phyloP scores from a whole-genome alignment of 2,113 vertebrate genomes.

The Ahaetulla prasina region DNA sequence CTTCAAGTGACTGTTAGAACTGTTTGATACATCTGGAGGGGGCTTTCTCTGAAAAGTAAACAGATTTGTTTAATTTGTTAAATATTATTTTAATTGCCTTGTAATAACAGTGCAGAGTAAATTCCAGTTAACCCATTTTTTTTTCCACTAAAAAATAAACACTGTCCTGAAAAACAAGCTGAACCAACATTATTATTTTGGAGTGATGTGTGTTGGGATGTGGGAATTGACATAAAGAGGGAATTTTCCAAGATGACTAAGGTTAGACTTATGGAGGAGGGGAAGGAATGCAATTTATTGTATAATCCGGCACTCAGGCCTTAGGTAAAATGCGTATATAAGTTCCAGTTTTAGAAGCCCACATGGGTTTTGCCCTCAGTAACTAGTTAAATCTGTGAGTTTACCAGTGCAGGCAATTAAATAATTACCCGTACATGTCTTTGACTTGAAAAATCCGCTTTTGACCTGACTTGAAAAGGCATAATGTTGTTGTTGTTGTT shows the following conservation, averaged over 20 bases:
- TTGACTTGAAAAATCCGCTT: background rate
- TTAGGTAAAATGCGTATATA: background rate
- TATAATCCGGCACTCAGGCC: background rate
- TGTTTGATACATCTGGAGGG: background rate
- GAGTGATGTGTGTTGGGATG: background rate
- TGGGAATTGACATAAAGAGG: background rate
- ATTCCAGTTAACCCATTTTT: background rate
- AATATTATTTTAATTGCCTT: background rate
- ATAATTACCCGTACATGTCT: background rate
- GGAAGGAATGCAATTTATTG: background rate
- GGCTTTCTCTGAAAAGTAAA: background rate
- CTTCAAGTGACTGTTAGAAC: background rate
- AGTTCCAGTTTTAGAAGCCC: background rate
- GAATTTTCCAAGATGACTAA: background rate
- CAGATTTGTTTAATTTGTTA: background rate
- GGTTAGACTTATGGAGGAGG: background rate
- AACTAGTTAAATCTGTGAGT: background rate
- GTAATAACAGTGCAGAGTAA: background rate
- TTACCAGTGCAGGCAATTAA: background rate
- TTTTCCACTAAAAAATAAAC: no score
- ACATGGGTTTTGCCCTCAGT: background rate
- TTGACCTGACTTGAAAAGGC: background rate
- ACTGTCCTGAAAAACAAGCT: background rate
- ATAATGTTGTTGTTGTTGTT: background rate
- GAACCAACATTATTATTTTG: background rate